phyloP scores from a whole-genome alignment of 2,888 invertebrate genomes.

The Ichneumoninae sp. region DNA sequence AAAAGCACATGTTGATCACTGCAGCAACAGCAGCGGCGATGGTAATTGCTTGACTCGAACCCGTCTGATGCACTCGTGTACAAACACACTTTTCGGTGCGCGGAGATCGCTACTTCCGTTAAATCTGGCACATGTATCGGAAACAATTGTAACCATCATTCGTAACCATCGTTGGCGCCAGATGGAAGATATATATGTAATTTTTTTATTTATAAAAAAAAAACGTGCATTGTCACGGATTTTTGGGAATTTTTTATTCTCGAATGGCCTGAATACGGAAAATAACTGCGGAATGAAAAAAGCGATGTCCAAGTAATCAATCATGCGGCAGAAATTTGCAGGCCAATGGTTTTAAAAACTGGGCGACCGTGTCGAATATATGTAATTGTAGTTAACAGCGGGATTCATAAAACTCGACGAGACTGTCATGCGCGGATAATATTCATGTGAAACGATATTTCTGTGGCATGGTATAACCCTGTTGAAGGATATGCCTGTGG shows the following conservation, averaged over 20 bases:
- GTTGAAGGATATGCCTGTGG: neutral
- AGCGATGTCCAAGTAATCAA: neutral
- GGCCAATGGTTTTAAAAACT: neutral
- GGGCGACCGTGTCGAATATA: neutral
- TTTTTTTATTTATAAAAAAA: neutral
- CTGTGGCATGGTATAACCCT: neutral
- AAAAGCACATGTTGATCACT: neutral
- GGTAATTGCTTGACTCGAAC: slow-evolving; percentile 56
- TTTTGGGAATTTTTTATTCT: neutral
- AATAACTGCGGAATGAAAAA: neutral
- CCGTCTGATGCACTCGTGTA: slow-evolving; percentile 24
- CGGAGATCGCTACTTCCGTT: slow-evolving; percentile 5
- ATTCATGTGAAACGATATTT: neutral
- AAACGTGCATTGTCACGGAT: neutral
- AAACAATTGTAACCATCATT: slow-evolving; percentile 4
- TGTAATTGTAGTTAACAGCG: neutral
- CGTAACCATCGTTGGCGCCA: neutral
- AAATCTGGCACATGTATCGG: slow-evolving; percentile 27
- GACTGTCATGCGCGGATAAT: neutral
- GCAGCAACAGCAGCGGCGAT: slow-evolving; percentile 36
- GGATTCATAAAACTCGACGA: neutral
- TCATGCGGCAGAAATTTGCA: neutral
- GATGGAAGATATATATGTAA: neutral
- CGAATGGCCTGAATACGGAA: neutral
- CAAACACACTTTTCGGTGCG: slow-evolving; percentile 17